A percentile compares a stretch with the other conserved stretches of the same genome.
Conservation (phyloP, 2,113 vertebrate species). For the Apus apus region DNA sequence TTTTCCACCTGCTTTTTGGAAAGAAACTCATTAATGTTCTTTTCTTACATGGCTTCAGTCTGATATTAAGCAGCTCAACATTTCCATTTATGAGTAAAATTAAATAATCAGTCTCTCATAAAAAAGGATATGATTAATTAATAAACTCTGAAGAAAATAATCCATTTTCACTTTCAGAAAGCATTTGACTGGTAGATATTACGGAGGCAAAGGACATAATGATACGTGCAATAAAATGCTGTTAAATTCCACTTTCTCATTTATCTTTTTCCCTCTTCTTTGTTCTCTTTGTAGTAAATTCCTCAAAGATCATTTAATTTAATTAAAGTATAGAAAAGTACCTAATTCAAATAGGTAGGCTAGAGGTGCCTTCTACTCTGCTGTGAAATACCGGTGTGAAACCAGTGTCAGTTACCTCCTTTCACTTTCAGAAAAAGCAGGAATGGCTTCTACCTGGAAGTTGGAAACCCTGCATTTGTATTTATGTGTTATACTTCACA, state of each 20-base stretch:
- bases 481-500: background rate
- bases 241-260: slow-evolving; percentile 64
- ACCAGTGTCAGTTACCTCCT: background rate
- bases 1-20: slow-evolving; percentile 33
- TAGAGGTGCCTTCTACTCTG: background rate
- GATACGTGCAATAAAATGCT: slow-evolving; percentile 62
- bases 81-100: slow-evolving; percentile 66
- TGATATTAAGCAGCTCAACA: slow-evolving; percentile 59
- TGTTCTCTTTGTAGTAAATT: slow-evolving; percentile 63
- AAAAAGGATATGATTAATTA: slow-evolving; percentile 77
- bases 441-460: background rate
- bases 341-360: slow-evolving; percentile 49
- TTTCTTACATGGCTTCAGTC: slow-evolving; percentile 65
- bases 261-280: slow-evolving; percentile 48
- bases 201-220: slow-evolving; percentile 33
- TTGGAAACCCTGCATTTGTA: background rate
- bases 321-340: slow-evolving; percentile 63
- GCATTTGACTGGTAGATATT: slow-evolving; percentile 47
- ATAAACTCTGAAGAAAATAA: slow-evolving; percentile 72
- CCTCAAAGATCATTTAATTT: slow-evolving; percentile 71
- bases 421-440: background rate
- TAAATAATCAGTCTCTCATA: slow-evolving; percentile 68
- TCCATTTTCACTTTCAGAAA: slow-evolving; percentile 65
- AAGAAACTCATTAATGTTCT: slow-evolving; percentile 57
- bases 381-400: background rate